Conservation (phyloP, 1,140 invertebrate genomes). For the Calephelis nemesis region DNA sequence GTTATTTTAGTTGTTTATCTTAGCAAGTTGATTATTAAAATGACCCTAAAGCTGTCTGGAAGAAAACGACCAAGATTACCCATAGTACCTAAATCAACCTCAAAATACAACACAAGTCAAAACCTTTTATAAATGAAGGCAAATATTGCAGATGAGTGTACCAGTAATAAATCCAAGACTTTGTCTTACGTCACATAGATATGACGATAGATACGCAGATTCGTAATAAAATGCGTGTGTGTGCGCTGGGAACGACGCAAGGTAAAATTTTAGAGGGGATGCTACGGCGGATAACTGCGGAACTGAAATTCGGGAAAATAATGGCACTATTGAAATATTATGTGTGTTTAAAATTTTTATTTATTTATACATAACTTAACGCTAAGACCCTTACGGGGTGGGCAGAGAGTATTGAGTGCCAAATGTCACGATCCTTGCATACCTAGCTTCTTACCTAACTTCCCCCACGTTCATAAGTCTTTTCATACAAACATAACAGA, state of each 20-base stretch:
- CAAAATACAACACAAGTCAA: too few relatives aligned
- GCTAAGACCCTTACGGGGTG: too few relatives aligned
- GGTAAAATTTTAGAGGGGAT: constrained; percentile 58
- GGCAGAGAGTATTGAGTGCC: too few relatives aligned
- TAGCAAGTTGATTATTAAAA: too few relatives aligned
- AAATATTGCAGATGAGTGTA: not conserved
- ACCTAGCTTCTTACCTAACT: too few relatives aligned
- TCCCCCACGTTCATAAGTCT: too few relatives aligned
- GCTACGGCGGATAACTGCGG: constrained; percentile 27
- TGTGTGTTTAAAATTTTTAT: too few relatives aligned
- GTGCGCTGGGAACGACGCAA: constrained; percentile 48
- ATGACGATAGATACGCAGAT: constrained; percentile 39
- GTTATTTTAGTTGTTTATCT: too few relatives aligned
- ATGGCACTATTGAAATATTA: constrained; percentile 17
- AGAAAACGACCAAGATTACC: not conserved
- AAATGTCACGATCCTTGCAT: too few relatives aligned
- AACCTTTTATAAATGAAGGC: not conserved
- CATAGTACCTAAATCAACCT: too few relatives aligned
- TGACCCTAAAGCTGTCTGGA: not conserved
- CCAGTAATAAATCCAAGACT: constrained; percentile 27
- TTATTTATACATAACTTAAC: too few relatives aligned
- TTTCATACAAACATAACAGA: too few relatives aligned
- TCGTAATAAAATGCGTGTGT: constrained; percentile 47
- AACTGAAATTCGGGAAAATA: constrained; percentile 33
- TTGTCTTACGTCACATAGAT: constrained; percentile 31